Base-by-base conservation (phyloP, 2,113 vertebrate genomes). In the Mesitornis unicolor region DNA sequence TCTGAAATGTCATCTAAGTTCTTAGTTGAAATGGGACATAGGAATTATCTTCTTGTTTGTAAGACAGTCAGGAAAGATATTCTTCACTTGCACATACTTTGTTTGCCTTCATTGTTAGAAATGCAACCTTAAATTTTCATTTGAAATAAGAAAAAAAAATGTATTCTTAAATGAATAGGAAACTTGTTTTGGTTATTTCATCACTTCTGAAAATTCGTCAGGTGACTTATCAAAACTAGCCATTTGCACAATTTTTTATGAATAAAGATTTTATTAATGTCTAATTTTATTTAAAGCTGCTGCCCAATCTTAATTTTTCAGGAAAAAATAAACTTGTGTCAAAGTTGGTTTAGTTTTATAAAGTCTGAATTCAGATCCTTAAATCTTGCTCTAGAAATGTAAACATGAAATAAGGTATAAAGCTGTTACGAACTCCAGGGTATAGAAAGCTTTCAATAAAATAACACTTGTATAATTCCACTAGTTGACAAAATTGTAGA, bases 1-100 rank as follows among this genome's bases (percentile, higher is more conserved):
- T 21, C 17, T 67, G 15, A 90, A 76, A 36, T 63, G 20, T n/a
- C 16, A 20, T 43, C 1, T 4, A 56, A 64, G 7, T 76, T 83
- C 17, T 38, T 45, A 33, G 12, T 36, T 90, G 70, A 54, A 88
- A 35, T 50, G 9, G 17, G 48, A 42, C 17, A 6, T 42, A 60
- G 9, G 9, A 70, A 74, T 3, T 53, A 22, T 18, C 9, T 53
- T 74, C 6, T 16, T 42, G 10, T 31, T 89, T 81, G 64, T 47
- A 81, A 35, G 40, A 16, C 21, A 35, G 2, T n/a, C 0, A 0
- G 35, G 57, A 76, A 75, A 12, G 12, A 10, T 73, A 2, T 31
- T 84, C 12, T 77, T 91, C 21, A 45, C 14, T 71, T 77, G 19
- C 4, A 17, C 5, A 80, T 42, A 54, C 0, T 38, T 79, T 74